Evolutionary conservation across 2,113 vertebrate species (phyloP).

Genomic region (Connochaetes taurinus): DNA sequence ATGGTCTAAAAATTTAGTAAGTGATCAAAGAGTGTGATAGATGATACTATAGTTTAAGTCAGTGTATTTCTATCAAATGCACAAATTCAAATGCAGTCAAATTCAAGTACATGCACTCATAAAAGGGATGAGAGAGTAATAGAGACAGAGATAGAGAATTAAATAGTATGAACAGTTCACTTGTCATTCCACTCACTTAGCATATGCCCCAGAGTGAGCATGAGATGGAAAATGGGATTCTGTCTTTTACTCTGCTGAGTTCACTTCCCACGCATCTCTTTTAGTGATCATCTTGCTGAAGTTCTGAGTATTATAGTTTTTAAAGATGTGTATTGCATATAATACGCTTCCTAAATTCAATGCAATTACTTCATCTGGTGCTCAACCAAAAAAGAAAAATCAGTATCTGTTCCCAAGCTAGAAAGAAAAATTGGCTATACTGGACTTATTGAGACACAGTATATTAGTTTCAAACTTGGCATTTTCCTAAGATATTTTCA

Average conservation of each 20-base stretch:
- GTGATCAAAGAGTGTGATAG: background rate
- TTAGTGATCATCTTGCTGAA: background rate
- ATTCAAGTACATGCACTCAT: background rate
- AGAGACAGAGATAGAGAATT: background rate
- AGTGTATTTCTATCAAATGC: background rate
- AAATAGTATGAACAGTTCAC: background rate
- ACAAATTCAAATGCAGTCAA: background rate
- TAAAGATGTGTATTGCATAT: background rate
- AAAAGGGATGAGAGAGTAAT: background rate
- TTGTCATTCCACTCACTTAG: background rate
- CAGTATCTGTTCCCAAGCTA: background rate
- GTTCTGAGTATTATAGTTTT: background rate
- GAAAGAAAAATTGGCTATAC: background rate
- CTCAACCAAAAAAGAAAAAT: background rate
- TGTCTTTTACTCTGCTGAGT: background rate
- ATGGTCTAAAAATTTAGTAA: background rate
- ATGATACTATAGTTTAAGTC: background rate
- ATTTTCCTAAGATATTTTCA: background rate
- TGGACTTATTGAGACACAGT: background rate
- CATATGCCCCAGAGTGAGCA: background rate
- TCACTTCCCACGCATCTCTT: background rate
- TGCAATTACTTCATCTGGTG: background rate
- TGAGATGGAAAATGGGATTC: background rate
- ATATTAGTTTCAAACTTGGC: background rate
- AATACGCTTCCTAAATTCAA: background rate